Evolutionary conservation across 2,797 vertebrate genomes (phyloP), one percentile per base, ranked within the genome.

Genomic region (Trichosurus vulpecula): DNA sequence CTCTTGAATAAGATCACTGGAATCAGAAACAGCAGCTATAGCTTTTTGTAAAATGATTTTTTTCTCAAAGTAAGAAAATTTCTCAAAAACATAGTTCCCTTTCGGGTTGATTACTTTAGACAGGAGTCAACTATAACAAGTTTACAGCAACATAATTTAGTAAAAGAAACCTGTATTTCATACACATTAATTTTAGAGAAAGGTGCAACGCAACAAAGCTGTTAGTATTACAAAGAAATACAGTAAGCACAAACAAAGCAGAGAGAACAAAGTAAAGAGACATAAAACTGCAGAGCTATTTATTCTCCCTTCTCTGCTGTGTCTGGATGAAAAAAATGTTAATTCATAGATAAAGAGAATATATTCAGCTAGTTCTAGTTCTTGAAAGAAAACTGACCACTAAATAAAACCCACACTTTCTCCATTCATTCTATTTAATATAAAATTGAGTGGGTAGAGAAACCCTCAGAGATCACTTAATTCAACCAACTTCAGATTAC

Each of bases 161-260:
- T 66, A 58, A 31, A 93, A 93, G 30, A 95, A 93, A 53, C 54
- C 74, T 66, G 96, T 35, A 93, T 55, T 89, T 87, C 91, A 27
- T 81, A 35, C 58, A 51, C 61, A 74, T 74, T 27, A 81, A 95
- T 52, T 96, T 93, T 96, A 90, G 56, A 30, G 54, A 94, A 81
- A 41, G 93, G 91, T 8, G 56, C 87, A 91, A 95, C 2, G 35
- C 66, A 91, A 51, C 89, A 22, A 94, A 10, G n/a, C 94, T 95
- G 66, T 95, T 29, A 90, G 22, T 61, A 91, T 54, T 31, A 35
- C 22, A 66, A 93, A 53, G 47, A 92, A 92, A 52, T 56, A 94
- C 96, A 81, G 25, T n/a, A 66, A 96, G 92, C 53, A 53, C 93
- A 95, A 92, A 57, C 91, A 47, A 93, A 51, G 91, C 66, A 81